phyloP scores from a whole-genome alignment of 2,888 invertebrate genomes.

The Mythimna pallens region DNA sequence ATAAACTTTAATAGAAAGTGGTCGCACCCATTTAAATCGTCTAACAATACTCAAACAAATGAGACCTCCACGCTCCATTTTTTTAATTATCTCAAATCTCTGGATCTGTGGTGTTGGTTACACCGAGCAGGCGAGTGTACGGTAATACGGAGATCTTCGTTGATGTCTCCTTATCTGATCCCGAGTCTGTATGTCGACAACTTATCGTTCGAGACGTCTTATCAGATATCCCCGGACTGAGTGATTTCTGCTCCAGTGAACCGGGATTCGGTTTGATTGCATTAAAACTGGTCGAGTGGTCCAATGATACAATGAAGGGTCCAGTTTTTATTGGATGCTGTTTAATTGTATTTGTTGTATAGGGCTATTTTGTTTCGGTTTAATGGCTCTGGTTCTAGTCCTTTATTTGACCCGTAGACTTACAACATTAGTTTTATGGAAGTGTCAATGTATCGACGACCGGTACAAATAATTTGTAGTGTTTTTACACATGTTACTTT shows the following conservation, averaged over 20 bases:
- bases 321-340: slow-evolving; percentile 56
- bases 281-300: slow-evolving; percentile 68
- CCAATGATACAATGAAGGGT: slow-evolving; percentile 25
- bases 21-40: slow-evolving; percentile 26
- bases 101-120: slow-evolving; percentile 80
- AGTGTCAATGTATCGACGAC: not conserved
- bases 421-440: slow-evolving; percentile 25
- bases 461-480: slow-evolving; percentile 1
- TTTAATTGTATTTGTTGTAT: slow-evolving; percentile 56
- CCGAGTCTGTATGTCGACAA: slow-evolving; percentile 74
- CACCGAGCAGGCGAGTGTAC: slow-evolving; percentile 70
- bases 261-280: slow-evolving; percentile 75
- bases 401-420: not conserved
- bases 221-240: slow-evolving; percentile 73
- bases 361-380: slow-evolving; percentile 45
- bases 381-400: slow-evolving; percentile 8
- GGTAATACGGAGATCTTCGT: slow-evolving; percentile 62
- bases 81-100: slow-evolving; percentile 79
- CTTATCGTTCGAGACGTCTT: slow-evolving; percentile 73
- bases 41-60: slow-evolving; percentile 67
- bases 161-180: slow-evolving; percentile 76
- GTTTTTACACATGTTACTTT: not conserved
- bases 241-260: slow-evolving; percentile 77
- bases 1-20: not conserved
- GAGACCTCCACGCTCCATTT: slow-evolving; percentile 70